A percentile compares a stretch with the other conserved stretches of the same genome.
phyloP scores from a whole-genome alignment of 2,113 vertebrate species.

The Nothocercus nigrocapillus region DNA sequence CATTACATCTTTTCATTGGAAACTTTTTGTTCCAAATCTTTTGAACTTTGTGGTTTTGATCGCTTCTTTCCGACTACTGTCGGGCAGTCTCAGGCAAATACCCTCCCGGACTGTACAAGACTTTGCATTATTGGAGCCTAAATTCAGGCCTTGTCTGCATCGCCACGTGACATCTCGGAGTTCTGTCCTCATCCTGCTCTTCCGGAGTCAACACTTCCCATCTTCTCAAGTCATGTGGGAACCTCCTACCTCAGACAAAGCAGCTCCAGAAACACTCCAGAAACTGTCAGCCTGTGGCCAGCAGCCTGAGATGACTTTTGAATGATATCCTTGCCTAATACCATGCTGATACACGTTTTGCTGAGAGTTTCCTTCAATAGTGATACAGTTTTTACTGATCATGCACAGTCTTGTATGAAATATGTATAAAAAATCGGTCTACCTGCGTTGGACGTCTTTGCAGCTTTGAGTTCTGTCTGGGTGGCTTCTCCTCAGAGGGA shows the following conservation, averaged over 20 bases:
- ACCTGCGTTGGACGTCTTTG: not conserved
- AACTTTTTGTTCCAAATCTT: not conserved
- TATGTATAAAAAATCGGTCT: not conserved
- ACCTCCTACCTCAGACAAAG: not conserved
- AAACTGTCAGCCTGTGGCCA: not conserved
- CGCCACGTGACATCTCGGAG: fast-evolving
- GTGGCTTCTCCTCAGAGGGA: fast-evolving
- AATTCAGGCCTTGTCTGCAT: not conserved
- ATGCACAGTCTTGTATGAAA: not conserved
- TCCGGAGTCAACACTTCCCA: fast-evolving
- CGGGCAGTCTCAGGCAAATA: fast-evolving
- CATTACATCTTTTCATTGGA: not conserved
- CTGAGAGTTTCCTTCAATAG: not conserved
- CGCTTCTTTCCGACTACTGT: not conserved
- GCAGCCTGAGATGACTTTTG: not conserved
- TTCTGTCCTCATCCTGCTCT: not conserved
- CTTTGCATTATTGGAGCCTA: not conserved
- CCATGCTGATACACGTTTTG: not conserved
- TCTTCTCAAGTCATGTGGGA: not conserved
- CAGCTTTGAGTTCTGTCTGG: not conserved
- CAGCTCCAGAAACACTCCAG: not conserved
- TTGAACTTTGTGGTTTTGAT: not conserved
- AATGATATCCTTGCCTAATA: not conserved
- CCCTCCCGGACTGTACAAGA: fast-evolving
- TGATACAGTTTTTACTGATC: not conserved